These are phyloP conservation scores for Papilio dardanus DNA, from an alignment of 1,140 invertebrate species.

Conservation along the genomic window DNA sequence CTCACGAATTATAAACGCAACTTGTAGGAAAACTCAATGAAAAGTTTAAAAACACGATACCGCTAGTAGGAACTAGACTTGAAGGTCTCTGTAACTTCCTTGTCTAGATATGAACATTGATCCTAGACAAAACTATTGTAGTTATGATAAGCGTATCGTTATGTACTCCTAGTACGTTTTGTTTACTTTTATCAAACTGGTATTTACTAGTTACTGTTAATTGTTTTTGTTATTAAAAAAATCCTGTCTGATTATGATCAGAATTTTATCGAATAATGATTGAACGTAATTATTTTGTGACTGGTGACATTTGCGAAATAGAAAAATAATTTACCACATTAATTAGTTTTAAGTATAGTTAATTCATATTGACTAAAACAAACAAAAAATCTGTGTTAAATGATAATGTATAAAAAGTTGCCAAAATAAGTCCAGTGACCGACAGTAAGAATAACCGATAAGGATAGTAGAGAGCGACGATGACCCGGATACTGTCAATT, in stretches of 20 bases:
- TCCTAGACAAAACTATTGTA: slow-evolving; percentile 34
- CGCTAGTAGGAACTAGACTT: slow-evolving; percentile 34
- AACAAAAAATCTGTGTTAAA: not conserved
- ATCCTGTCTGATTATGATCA: not conserved
- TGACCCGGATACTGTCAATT: not conserved
- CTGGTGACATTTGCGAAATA: not conserved
- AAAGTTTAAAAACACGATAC: slow-evolving; percentile 2
- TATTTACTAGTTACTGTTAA: not conserved
- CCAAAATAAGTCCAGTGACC: slow-evolving; percentile 17
- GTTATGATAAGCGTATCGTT: slow-evolving; percentile 25
- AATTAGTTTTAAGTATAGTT: not conserved
- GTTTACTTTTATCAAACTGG: slow-evolving; percentile 12
- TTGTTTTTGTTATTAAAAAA: not conserved
- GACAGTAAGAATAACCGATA: not conserved
- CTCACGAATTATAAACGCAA: slow-evolving; percentile 19
- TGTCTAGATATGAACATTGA: slow-evolving; percentile 27
- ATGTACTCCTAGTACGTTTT: slow-evolving; percentile 2
- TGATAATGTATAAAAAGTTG: slow-evolving; percentile 4
- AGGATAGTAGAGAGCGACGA: not conserved
- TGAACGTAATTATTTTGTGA: not conserved
- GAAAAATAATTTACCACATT: no score
- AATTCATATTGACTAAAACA: not conserved
- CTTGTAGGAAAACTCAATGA: slow-evolving; percentile 2
- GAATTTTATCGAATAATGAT: not conserved
- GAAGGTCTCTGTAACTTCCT: slow-evolving; percentile 34